A percentile compares a stretch with the other conserved stretches of the same genome.
Evolutionary conservation across 2,888 invertebrate species (phyloP).

Genomic region (Parelbella ahira): DNA sequence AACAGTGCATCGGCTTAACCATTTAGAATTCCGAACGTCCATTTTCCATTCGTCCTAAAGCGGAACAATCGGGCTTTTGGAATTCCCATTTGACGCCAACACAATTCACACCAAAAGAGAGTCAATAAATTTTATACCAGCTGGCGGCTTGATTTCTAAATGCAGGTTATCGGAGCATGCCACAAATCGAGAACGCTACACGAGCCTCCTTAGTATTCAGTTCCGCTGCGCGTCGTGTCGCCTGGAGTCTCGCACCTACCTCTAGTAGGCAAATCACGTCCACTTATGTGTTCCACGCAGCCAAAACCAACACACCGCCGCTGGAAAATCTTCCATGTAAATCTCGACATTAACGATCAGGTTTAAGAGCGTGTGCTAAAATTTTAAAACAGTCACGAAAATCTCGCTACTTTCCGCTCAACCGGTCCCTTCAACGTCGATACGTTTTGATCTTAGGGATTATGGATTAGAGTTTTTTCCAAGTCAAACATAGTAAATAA

Average conservation of each 20-base stretch:
- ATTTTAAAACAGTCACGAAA: slow-evolving; percentile 44
- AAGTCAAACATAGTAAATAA: too few relatives aligned
- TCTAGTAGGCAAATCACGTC: slow-evolving; percentile 71
- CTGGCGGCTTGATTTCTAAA: slow-evolving; percentile 74
- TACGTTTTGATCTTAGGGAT: too few relatives aligned
- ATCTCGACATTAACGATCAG: slow-evolving; percentile 76
- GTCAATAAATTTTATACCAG: slow-evolving; percentile 72
- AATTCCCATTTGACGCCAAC: slow-evolving; percentile 49
- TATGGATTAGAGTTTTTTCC: too few relatives aligned
- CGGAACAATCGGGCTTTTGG: slow-evolving; percentile 46
- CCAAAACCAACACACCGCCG: slow-evolving; percentile 53
- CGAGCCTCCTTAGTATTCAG: slow-evolving; percentile 74
- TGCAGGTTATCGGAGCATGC: slow-evolving; percentile 78
- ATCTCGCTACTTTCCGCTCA: too few relatives aligned
- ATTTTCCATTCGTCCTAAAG: slow-evolving; percentile 46
- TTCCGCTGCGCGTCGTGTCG: slow-evolving; percentile 54
- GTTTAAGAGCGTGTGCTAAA: slow-evolving; percentile 68
- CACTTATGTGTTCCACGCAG: slow-evolving; percentile 73
- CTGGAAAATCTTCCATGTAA: slow-evolving; percentile 76
- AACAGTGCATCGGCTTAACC: slow-evolving; percentile 22
- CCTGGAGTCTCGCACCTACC: slow-evolving; percentile 61
- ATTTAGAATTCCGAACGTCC: slow-evolving; percentile 49
- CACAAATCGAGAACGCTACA: slow-evolving; percentile 73
- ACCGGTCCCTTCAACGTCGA: too few relatives aligned
- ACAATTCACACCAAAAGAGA: slow-evolving; percentile 63